A percentile compares a stretch with the other conserved stretches of the same genome.
These are phyloP conservation scores for Bombus ignitus DNA, from an alignment of 1,140 invertebrate species.

Conservation along the genomic window DNA sequence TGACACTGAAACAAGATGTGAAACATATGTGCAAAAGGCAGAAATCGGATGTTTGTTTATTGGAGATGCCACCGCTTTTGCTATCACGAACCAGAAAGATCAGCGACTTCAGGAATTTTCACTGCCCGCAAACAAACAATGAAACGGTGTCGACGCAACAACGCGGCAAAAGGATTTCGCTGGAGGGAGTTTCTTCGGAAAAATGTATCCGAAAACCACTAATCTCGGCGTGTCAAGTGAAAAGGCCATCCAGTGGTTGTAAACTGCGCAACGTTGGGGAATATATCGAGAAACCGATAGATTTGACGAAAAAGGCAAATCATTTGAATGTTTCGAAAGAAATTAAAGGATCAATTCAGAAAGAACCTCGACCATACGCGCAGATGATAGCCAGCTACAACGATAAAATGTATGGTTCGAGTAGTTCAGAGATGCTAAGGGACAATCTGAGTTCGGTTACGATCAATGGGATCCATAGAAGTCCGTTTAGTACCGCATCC, in stretches of 20 bases:
- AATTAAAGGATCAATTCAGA: neutral
- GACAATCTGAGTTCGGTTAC: neutral
- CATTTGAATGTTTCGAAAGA: neutral
- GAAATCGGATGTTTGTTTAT: neutral
- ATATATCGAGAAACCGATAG: no score
- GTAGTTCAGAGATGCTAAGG: neutral
- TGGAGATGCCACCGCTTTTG: neutral
- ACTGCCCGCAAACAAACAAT: neutral
- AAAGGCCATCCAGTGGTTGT: accelerated
- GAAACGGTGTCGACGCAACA: neutral
- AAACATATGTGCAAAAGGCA: neutral
- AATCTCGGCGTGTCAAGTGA: neutral
- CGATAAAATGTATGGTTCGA: conserved; percentile 19
- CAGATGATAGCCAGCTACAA: conserved; percentile 63
- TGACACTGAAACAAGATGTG: neutral
- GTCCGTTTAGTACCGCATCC: conserved; percentile 44
- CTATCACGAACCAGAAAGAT: neutral
- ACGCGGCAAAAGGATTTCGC: neutral
- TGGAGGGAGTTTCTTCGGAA: neutral
- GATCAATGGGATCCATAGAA: conserved; percentile 15
- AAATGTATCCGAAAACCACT: neutral
- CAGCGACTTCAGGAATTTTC: neutral
- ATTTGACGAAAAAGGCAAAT: neutral
- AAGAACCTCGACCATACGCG: conserved; percentile 57
- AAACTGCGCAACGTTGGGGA: neutral